Evolutionary conservation across 2,888 invertebrate genomes (phyloP).

Genomic region (Nasonia oneida): DNA sequence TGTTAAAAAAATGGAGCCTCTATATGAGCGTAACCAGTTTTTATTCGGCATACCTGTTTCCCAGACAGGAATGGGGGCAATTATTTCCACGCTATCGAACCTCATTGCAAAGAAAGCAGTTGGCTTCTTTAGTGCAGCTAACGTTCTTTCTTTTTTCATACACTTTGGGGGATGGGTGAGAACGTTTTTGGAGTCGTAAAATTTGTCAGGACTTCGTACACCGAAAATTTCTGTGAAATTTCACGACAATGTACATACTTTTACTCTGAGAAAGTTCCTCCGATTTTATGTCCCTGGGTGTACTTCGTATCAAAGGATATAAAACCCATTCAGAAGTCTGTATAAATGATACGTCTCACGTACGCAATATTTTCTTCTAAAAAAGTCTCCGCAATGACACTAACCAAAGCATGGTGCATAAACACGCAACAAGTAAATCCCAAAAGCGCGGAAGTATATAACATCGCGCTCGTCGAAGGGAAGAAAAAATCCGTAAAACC

Average conservation of each 20-base stretch:
- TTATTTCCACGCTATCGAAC: conserved; percentile 15
- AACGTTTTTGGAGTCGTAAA: conserved; percentile 3
- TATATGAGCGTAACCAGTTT: neutral
- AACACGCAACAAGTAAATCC: too few species aligned
- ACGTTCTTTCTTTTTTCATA: neutral
- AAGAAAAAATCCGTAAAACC: neutral
- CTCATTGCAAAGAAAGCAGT: conserved; percentile 11
- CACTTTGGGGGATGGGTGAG: conserved; percentile 13
- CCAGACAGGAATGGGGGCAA: neutral
- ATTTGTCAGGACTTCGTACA: neutral
- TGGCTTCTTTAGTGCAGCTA: neutral
- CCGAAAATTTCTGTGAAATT: neutral
- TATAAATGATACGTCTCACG: too few species aligned
- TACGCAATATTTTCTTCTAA: too few species aligned
- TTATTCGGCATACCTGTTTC: neutral
- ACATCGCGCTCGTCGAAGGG: neutral
- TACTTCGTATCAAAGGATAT: neutral
- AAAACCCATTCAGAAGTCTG: neutral
- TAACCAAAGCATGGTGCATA: too few species aligned
- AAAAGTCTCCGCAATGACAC: too few species aligned
- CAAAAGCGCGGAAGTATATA: neutral
- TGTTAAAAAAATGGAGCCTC: too few species aligned
- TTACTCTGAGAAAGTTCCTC: neutral
- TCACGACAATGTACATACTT: neutral
- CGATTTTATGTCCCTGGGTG: neutral